Evolutionary conservation across 1,140 invertebrate genomes (phyloP).

Genomic region (Stegodyphus mimosarum): DNA sequence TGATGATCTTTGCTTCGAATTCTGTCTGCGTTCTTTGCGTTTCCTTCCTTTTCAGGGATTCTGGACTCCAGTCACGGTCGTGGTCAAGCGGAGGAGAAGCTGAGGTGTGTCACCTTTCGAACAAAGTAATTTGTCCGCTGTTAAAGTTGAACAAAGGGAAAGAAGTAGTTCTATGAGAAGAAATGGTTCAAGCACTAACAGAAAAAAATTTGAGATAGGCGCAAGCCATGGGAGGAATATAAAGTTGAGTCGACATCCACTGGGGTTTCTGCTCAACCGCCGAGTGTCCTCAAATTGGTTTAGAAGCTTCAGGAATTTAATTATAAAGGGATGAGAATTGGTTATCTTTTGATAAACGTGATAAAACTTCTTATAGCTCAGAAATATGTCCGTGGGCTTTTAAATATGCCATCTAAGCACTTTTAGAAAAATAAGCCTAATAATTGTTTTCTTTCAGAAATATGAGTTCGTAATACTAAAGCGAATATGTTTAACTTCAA

Average conservation of each 20-base stretch:
- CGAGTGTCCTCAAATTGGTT: constrained; percentile 41
- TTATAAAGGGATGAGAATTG: constrained; percentile 10
- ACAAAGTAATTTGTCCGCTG: constrained; percentile 55
- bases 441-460: too few relatives aligned
- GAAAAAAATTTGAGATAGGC: constrained; percentile 7
- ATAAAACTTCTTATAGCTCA: too few relatives aligned
- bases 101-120: constrained; percentile 46
- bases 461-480: too few relatives aligned
- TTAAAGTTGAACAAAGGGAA: constrained; percentile 42
- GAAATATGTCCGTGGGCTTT: too few relatives aligned
- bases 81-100: constrained; percentile 26
- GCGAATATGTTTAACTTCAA: too few relatives aligned
- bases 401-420: too few relatives aligned
- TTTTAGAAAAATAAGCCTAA: too few relatives aligned
- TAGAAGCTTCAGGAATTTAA: constrained; percentile 50
- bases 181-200: too few relatives aligned
- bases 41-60: constrained; percentile 23
- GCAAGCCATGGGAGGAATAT: constrained; percentile 10
- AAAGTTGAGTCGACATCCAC: constrained; percentile 32
- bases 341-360: background rate
- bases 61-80: constrained; percentile 33
- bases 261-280: constrained; percentile 30
- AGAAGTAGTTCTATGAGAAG: background rate
- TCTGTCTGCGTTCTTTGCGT: constrained; percentile 10
- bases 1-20: constrained; percentile 35